Percentiles rank a stretch among this genome's conserved stretches.
phyloP scores from a whole-genome alignment of 2,888 invertebrate genomes.

The Pristionchus exspectatus region DNA sequence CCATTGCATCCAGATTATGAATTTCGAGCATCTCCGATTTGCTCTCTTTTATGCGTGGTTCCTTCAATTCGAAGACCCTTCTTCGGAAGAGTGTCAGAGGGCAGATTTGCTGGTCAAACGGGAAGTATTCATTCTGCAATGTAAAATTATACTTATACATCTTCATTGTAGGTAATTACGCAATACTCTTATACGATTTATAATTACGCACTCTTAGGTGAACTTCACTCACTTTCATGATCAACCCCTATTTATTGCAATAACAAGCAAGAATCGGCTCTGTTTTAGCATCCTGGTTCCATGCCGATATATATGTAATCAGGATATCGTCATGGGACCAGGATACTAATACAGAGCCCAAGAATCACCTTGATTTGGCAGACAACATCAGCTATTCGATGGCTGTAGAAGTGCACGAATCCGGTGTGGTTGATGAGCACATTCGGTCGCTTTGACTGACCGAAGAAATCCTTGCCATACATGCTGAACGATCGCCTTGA shows the following conservation, averaged over 20 bases:
- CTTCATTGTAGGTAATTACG: background rate
- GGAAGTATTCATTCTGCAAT: background rate
- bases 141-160: background rate
- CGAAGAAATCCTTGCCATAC: slow-evolving; percentile 40
- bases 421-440: slow-evolving; percentile 15
- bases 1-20: background rate
- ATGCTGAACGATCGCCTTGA: slow-evolving; percentile 15
- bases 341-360: too few relatives aligned
- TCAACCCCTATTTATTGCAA: too few relatives aligned
- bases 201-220: too few relatives aligned
- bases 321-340: too few relatives aligned
- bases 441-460: background rate
- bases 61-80: background rate
- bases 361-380: background rate
- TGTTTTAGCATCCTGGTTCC: too few relatives aligned
- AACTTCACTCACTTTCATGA: too few relatives aligned
- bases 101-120: slow-evolving; percentile 8
- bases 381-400: background rate
- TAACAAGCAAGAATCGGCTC: background rate
- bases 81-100: background rate
- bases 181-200: too few relatives aligned
- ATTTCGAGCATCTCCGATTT: background rate
- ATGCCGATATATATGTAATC: too few relatives aligned
- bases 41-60: background rate
- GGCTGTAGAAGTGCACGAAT: slow-evolving; percentile 39